Evolutionary conservation across 2,797 vertebrate species (phyloP), one percentile per base, ranked within the genome.

Genomic region (Enteromius treurensis): DNA sequence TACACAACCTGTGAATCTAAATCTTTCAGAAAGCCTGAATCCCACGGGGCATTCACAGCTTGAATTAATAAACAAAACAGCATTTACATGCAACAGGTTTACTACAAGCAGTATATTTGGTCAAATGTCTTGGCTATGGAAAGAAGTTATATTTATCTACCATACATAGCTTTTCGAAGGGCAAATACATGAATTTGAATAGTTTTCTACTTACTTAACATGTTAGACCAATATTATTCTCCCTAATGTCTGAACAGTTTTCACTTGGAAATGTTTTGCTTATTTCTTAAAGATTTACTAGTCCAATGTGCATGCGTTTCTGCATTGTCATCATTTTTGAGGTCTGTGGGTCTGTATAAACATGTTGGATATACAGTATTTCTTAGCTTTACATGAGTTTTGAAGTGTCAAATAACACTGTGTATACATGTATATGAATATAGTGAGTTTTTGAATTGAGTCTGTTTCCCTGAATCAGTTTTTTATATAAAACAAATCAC

Each of bases 1-100:
- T 86, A 75, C 58, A 85, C 47, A 74, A 76, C 17, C 53, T 64
- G 64, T 47, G 58, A 77, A 75, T 82, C 70, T 32, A 55, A 14
- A 65, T 21, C 60, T 55, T 82, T 64, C 55, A 71, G 58, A 87
- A n/a, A 80, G 58, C n/a, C 26, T 2, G 10, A 32, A 45, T 79
- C 76, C 62, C 76, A 64, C 51, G 32, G 42, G 64, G 40, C 15
- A 0, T 49, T 80, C 58, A 15, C 75, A 81, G 73, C 47, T 32
- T 45, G 29, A 53, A 64, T 14, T 19, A 60, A 32, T 75, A 65
- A 69, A 87, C 58, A 42, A 55, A 37, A 15, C 29, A 55, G 42
- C 53, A 55, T 79, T 65, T 45, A 29, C 17, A 19, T 47, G 73
- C 40, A 21, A 23, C 2, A 1, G 29, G 40, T 77, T 45, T 77